Conservation (phyloP, 2,113 vertebrate genomes). For the Peromyscus californicus region DNA sequence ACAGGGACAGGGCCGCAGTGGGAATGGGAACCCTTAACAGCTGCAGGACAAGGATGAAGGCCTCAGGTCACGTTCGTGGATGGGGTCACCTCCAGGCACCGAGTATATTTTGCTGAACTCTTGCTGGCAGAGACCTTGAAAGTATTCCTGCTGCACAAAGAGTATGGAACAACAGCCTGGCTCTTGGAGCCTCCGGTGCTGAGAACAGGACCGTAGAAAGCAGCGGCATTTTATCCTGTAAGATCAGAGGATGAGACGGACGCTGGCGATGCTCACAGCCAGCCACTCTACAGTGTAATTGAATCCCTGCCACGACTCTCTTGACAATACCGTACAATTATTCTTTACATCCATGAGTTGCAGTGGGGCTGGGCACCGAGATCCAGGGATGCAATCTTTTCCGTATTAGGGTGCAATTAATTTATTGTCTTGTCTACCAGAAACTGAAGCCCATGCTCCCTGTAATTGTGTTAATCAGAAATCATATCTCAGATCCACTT, state of each 20-base stretch:
- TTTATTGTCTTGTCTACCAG: conserved; percentile 47
- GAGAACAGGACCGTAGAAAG: neutral
- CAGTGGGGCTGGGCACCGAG: neutral
- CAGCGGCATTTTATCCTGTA: neutral
- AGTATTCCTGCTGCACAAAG: neutral
- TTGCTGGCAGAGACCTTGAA: neutral
- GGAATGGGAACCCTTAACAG: neutral
- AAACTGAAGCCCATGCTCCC: neutral
- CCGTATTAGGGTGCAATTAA: conserved; percentile 58
- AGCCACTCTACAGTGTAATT: conserved; percentile 33
- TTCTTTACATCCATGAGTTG: neutral
- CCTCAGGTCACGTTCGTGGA: no score
- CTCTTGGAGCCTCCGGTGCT: conserved; percentile 18
- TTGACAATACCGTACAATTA: conserved; percentile 52
- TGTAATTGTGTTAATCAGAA: conserved; percentile 55
- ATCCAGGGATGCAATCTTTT: conserved; percentile 33
- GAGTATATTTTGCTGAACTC: neutral
- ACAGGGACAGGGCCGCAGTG: fast-evolving
- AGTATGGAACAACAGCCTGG: neutral
- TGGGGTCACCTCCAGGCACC: neutral
- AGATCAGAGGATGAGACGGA: neutral
- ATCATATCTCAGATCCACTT: conserved; percentile 10
- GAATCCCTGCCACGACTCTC: conserved; percentile 63
- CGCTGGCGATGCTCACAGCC: neutral
- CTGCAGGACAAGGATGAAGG: neutral